Evolutionary conservation across 35 echinoderm and acorn worm species (phyloP).

Genomic region (Lytechinus variegatus): DNA sequence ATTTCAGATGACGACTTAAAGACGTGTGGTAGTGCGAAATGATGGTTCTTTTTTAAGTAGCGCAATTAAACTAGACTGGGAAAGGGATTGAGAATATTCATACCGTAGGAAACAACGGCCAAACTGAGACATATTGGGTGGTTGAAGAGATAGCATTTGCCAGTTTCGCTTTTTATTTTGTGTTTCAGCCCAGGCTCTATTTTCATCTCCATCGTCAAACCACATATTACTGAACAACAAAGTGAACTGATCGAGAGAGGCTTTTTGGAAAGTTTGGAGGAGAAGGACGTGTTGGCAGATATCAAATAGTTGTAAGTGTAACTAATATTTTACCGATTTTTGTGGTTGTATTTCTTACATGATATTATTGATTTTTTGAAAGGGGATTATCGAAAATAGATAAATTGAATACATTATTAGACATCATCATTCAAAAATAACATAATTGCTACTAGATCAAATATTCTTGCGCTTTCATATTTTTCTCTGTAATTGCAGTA

Average conservation of each 20-base stretch:
- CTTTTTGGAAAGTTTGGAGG: constrained; percentile 8
- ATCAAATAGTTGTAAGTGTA: background rate
- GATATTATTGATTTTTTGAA: too few species aligned
- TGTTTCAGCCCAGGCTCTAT: background rate
- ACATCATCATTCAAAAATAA: too few species aligned
- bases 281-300: background rate
- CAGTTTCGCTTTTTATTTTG: background rate
- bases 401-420: too few species aligned
- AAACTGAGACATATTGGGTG: background rate
- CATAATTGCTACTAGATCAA: too few species aligned
- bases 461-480: too few species aligned
- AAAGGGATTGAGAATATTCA: constrained; percentile 12
- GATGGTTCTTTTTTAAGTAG: background rate
- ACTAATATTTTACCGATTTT: background rate
- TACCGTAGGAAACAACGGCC: background rate
- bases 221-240: background rate
- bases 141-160: background rate
- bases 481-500: too few species aligned
- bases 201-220: background rate
- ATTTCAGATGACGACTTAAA: constrained; percentile 4
- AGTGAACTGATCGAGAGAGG: background rate
- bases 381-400: too few species aligned
- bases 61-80: background rate
- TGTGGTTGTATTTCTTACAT: background rate
- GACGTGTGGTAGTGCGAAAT: background rate